Conservation (phyloP, 2,888 invertebrate genomes). For the Mellilla xanthometata region DNA sequence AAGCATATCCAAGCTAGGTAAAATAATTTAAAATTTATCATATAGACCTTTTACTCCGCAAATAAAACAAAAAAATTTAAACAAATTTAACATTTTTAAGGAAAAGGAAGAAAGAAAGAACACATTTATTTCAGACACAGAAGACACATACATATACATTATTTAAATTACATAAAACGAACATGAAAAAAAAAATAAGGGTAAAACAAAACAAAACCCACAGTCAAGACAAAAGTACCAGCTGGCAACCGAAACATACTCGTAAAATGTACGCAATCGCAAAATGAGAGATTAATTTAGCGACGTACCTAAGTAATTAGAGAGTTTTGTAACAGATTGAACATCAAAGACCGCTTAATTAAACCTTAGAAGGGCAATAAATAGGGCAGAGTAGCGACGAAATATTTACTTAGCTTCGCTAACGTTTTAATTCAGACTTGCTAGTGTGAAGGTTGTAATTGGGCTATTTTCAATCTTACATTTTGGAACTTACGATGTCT, state of each 20-base stretch:
- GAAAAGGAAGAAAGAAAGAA: no score
- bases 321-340: conserved; percentile 74
- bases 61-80: no score
- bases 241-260: conserved; percentile 2
- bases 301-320: conserved; percentile 62
- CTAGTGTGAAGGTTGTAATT: conserved; percentile 36
- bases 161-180: no score
- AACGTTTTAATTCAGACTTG: conserved; percentile 74
- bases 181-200: neutral
- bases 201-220: conserved; percentile 1
- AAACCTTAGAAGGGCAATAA: conserved; percentile 72
- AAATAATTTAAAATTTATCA: no score
- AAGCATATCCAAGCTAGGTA: no score
- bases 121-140: no score
- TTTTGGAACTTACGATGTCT: no score
- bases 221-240: conserved; percentile 14
- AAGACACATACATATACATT: no score
- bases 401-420: conserved; percentile 70
- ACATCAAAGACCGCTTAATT: conserved; percentile 78
- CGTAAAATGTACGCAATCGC: conserved; percentile 1
- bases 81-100: no score
- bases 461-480: conserved; percentile 25
- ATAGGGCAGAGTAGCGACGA: conserved; percentile 67
- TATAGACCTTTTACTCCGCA: no score
- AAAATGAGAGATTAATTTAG: conserved; percentile 32